A percentile compares a stretch with the other conserved stretches of the same genome.
Conservation (phyloP, 2,888 invertebrate genomes). For the Melanchra persicariae region DNA sequence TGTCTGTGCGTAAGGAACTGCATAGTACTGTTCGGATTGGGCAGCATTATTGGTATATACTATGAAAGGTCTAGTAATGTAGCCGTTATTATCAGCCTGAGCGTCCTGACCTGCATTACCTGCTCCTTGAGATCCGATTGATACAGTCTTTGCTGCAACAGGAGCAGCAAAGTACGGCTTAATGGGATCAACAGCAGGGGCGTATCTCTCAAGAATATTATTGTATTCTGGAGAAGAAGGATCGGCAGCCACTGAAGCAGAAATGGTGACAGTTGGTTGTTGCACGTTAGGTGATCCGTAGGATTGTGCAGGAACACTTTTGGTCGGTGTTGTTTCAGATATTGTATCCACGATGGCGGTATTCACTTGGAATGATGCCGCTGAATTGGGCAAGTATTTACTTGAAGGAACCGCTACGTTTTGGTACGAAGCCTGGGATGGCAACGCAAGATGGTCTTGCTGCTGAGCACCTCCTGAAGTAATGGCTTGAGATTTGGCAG, state of each 20-base stretch:
- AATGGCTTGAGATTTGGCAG: neutral
- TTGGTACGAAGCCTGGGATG: conserved; percentile 29
- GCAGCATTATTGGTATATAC: conserved; percentile 20
- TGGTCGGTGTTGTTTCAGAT: neutral
- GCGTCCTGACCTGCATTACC: neutral
- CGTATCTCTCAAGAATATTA: conserved; percentile 35
- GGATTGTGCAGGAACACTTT: neutral
- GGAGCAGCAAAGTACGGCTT: conserved; percentile 24
- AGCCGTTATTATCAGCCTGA: neutral
- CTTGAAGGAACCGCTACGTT: conserved; percentile 1
- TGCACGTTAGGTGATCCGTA: conserved; percentile 20
- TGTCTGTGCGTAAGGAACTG: conserved; percentile 9
- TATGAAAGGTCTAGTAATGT: conserved; percentile 5
- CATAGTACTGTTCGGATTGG: conserved; percentile 15
- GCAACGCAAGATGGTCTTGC: conserved; percentile 31
- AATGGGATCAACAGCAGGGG: conserved; percentile 1
- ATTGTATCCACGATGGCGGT: conserved; percentile 40
- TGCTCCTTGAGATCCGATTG: conserved; percentile 13
- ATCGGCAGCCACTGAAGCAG: conserved; percentile 26
- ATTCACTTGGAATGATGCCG: conserved; percentile 16
- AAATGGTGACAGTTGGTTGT: conserved; percentile 7
- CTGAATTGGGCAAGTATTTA: conserved; percentile 4
- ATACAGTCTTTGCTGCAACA: conserved; percentile 31
- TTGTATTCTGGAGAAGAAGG: conserved; percentile 26
- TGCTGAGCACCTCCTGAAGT: neutral